Conservation (phyloP, 2,113 vertebrate species). For the Psilopogon haemacephalus region DNA sequence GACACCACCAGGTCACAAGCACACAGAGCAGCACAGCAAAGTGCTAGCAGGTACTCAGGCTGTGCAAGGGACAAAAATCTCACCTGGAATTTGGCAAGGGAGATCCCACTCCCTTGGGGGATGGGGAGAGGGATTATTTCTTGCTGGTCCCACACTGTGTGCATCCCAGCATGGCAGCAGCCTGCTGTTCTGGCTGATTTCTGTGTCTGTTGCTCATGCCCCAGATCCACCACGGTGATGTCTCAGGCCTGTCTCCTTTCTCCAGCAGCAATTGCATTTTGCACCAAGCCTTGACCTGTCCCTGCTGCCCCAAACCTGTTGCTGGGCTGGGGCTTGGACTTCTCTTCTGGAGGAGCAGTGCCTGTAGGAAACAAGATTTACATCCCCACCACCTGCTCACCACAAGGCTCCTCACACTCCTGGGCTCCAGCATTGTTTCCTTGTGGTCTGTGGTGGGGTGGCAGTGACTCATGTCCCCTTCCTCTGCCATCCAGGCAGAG, state of each 20-base stretch:
- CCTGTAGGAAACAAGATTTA: background rate
- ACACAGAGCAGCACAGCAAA: rapidly evolving
- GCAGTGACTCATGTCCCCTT: background rate
- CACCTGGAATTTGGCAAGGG: background rate
- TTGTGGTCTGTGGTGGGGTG: rapidly evolving
- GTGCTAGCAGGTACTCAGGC: background rate
- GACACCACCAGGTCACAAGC: background rate
- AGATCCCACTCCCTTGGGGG: background rate
- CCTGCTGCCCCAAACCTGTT: background rate
- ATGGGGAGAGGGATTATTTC: background rate
- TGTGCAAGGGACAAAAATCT: background rate
- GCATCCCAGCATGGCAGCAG: background rate
- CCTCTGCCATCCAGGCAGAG: background rate
- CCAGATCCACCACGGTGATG: rapidly evolving
- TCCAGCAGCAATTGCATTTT: background rate
- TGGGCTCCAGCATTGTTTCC: background rate
- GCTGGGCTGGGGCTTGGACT: background rate
- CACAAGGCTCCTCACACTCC: rapidly evolving
- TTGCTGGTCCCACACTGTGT: background rate
- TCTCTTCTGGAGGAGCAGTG: background rate
- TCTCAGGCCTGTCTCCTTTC: background rate
- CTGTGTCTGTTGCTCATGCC: background rate
- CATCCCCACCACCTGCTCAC: background rate
- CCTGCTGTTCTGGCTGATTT: background rate
- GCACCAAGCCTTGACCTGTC: background rate